Percentiles rank a stretch among this genome's conserved stretches.
phyloP scores from a whole-genome alignment of 1,140 invertebrate species.

The Cheumatopsyche charites region DNA sequence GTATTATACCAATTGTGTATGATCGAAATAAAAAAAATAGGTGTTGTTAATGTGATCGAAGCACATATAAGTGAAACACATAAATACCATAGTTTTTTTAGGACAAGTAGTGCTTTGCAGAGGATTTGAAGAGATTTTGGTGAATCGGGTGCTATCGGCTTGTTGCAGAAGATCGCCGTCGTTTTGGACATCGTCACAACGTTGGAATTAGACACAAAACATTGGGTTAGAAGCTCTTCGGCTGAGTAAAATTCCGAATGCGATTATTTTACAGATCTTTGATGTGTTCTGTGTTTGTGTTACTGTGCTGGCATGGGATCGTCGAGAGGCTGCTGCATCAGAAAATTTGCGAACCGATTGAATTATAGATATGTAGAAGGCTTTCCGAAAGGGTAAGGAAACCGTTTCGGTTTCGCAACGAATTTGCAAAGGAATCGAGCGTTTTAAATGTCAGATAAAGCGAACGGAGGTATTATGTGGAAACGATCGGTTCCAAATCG shows the following conservation, averaged over 20 bases:
- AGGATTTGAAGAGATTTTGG: slow-evolving; percentile 32
- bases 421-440: background rate
- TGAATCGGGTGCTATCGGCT: slow-evolving; percentile 24
- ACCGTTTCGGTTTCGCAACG: slow-evolving; percentile 2
- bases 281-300: background rate
- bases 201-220: no score
- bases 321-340: slow-evolving; percentile 36
- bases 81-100: slow-evolving; percentile 46
- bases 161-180: slow-evolving; percentile 1
- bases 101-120: slow-evolving; percentile 40
- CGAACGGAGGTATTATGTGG: background rate
- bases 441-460: slow-evolving; percentile 11
- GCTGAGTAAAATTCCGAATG: no score
- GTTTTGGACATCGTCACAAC: background rate
- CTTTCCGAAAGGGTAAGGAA: slow-evolving; percentile 3
- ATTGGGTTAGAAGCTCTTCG: slow-evolving; percentile 11
- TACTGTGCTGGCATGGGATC: slow-evolving; percentile 26
- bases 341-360: background rate
- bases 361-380: background rate
- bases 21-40: background rate
- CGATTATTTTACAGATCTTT: background rate
- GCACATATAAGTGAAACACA: slow-evolving; percentile 47
- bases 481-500: background rate
- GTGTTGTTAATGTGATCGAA: slow-evolving; percentile 13
- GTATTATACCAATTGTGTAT: background rate